Evolutionary conservation across 1,140 invertebrate species (phyloP).

Genomic region (Drosophila sechellia): DNA sequence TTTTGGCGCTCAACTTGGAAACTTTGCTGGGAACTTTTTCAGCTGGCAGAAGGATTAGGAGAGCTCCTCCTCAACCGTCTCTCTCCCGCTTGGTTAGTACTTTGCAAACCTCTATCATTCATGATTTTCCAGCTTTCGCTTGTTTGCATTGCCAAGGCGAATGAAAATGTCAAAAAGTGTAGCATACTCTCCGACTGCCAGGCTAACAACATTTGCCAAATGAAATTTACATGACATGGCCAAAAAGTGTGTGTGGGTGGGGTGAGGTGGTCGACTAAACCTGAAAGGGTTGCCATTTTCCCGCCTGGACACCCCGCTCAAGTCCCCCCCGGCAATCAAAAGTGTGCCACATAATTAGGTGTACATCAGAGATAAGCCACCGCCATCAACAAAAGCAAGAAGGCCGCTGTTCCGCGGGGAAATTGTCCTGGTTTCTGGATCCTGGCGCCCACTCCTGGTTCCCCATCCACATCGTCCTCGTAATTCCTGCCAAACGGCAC

Average conservation of each 20-base stretch:
- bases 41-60: slow-evolving; percentile 50
- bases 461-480: slow-evolving; percentile 7
- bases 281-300: slow-evolving; percentile 26
- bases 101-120: slow-evolving; percentile 16
- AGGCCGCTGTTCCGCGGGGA: slow-evolving; percentile 22
- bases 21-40: slow-evolving; percentile 49
- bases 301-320: slow-evolving; percentile 8
- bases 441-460: neutral
- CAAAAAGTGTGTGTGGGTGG: neutral
- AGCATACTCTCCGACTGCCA: slow-evolving; percentile 56
- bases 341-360: slow-evolving; percentile 77
- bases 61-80: neutral
- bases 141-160: slow-evolving; percentile 60
- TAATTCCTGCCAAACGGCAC: slow-evolving; percentile 36
- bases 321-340: slow-evolving; percentile 58
- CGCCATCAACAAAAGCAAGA: slow-evolving; percentile 51
- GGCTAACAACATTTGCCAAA: slow-evolving; percentile 70
- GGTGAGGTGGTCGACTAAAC: neutral
- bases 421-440: slow-evolving; percentile 9
- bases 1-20: slow-evolving; percentile 69
- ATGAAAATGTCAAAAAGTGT: slow-evolving; percentile 69
- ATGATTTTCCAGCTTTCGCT: slow-evolving; percentile 19
- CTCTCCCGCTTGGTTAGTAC: neutral
- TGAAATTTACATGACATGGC: slow-evolving; percentile 70
- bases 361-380: slow-evolving; percentile 79